These are phyloP conservation scores for Epizoanthus illoricatus DNA, from an alignment of 92 coral and sea anemone genomes.

Conservation along the genomic window DNA sequence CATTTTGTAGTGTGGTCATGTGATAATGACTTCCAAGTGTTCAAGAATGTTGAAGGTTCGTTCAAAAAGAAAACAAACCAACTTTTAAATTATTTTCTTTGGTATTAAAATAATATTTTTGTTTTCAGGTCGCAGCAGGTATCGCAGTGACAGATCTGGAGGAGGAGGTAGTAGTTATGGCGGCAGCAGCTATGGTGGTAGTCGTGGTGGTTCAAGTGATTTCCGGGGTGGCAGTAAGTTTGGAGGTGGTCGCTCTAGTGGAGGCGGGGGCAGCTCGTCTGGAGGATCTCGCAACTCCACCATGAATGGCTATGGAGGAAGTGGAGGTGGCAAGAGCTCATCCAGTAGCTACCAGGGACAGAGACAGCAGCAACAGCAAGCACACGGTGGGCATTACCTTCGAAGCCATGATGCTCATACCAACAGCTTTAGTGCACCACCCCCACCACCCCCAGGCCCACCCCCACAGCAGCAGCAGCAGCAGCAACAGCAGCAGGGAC, in stretches of 20 bases:
- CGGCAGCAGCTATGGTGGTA: conserved; percentile 28
- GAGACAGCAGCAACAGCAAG: conserved; percentile 53
- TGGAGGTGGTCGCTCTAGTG: conserved; percentile 51
- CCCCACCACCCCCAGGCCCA: conserved; percentile 68
- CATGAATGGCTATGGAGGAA: conserved; percentile 51
- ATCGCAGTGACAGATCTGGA: conserved; percentile 62
- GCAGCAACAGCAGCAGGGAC: conserved; percentile 53
- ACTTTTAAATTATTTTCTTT: too few relatives aligned
- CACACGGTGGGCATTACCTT: conserved; percentile 38
- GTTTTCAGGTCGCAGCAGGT: conserved; percentile 86
- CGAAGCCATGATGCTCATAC: conserved; percentile 40
- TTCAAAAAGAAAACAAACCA: too few relatives aligned
- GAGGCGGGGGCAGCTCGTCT: conserved; percentile 44
- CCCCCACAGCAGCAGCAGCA: conserved; percentile 64
- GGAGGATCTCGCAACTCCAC: conserved; percentile 35
- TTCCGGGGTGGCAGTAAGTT: conserved; percentile 50
- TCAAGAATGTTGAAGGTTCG: too few relatives aligned
- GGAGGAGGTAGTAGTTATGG: conserved; percentile 50
- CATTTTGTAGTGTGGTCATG: too few relatives aligned
- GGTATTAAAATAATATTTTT: neutral
- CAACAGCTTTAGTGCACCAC: conserved; percentile 55
- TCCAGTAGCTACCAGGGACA: conserved; percentile 50
- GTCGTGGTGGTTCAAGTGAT: conserved; percentile 46
- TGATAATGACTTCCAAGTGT: too few relatives aligned
- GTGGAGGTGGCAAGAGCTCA: conserved; percentile 53